A percentile compares a stretch with the other conserved stretches of the same genome.
Conservation (phyloP, 1,140 invertebrate genomes). For the Drosophila kurseongensis region DNA sequence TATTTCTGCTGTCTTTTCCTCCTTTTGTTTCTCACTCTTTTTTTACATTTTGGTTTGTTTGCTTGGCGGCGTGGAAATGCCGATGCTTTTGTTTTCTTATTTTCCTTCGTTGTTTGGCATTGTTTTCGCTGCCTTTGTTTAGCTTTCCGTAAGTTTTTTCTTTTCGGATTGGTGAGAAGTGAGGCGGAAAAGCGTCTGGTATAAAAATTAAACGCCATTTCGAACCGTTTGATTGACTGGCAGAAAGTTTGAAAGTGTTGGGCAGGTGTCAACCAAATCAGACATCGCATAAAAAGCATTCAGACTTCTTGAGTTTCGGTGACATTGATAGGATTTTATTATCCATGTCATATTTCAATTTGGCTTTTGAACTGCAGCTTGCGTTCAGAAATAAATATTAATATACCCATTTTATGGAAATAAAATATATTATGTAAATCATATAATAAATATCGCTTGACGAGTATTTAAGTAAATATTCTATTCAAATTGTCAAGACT, state of each 20-base stretch:
- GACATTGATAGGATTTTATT: constrained; percentile 28
- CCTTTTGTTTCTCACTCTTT: constrained; percentile 10
- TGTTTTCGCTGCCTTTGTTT: constrained; percentile 44
- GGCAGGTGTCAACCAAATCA: constrained; percentile 62
- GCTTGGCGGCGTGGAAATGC: constrained; percentile 61
- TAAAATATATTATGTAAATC: too few species aligned
- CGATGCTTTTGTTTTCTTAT: constrained; percentile 59
- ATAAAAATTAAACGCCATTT: constrained; percentile 77
- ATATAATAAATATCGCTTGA: too few species aligned
- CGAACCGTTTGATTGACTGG: constrained; percentile 71
- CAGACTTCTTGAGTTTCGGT: constrained; percentile 4
- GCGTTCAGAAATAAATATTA: too few species aligned
- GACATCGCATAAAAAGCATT: constrained; percentile 29
- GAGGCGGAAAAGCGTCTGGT: constrained; percentile 51
- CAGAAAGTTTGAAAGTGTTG: constrained; percentile 53
- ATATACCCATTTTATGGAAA: too few species aligned
- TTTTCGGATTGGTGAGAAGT: constrained; percentile 23
- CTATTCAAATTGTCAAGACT: too few species aligned
- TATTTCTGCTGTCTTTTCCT: constrained; percentile 17
- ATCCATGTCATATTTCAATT: background rate
- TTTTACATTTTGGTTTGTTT: constrained; percentile 40
- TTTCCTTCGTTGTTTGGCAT: constrained; percentile 52
- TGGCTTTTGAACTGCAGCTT: too few species aligned
- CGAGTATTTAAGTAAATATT: too few species aligned
- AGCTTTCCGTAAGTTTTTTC: constrained; percentile 19